Evolutionary conservation across 2,797 vertebrate genomes (phyloP), one percentile per base, ranked within the genome.

Genomic region (Mallotus villosus): DNA sequence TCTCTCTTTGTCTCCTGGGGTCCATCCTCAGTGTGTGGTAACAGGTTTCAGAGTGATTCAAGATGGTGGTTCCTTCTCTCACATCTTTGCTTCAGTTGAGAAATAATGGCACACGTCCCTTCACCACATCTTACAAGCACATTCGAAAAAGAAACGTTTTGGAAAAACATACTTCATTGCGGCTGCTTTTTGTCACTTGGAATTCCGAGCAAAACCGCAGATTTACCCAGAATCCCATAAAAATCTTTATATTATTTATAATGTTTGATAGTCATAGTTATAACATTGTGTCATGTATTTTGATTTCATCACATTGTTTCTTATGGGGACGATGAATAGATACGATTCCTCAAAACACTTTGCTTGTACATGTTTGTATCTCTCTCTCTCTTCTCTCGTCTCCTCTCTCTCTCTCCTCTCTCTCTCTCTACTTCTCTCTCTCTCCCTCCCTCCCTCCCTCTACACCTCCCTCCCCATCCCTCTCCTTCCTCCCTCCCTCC

Each of bases 21-120:
- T 60, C 71, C 67, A n/a, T 16, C 14, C 64, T 41, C 34, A 4
- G 58, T 19, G 2, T 64, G 11, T 29, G 75, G 53, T 75, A 61
- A 72, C 66, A 41, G 34, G 16, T 24, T 61, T 65, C 61, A 37
- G 49, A 51, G 41, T 68, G 60, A 77, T 81, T 82, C 70, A 84
- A 61, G 57, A 74, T 76, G 67, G 27, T 46, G 24, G 5, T 61
- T 67, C 5, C 22, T 21, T 73, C 29, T 62, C 55, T n/a, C 5
- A 58, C 49, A 46, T 41, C 17, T 51, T 27, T 60, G 34, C 29
- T 5, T 55, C 22, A 27, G 41, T 34, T 46, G 46, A 72, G 24
- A 65, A 49, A 72, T 9, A 41, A 21, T 46, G 19, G 64, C 22
- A 37, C 62, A 34, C 41, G 32, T 49, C 24, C 24, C 57, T 49